phyloP scores from a whole-genome alignment of 2,888 invertebrate species.

The Rotaria magnacalcarata region DNA sequence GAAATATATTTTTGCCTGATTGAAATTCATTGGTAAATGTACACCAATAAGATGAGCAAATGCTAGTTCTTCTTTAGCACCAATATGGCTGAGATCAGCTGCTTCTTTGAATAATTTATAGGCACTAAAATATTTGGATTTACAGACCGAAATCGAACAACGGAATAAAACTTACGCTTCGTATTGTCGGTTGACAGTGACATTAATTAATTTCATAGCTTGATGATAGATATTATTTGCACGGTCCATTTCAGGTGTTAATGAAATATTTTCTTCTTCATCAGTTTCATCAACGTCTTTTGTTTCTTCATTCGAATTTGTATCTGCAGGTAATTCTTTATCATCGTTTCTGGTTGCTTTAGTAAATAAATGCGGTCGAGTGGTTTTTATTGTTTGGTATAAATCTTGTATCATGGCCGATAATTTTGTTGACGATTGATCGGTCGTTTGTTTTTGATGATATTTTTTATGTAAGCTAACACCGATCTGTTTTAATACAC shows the following conservation, averaged over 20 bases:
- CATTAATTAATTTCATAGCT: constrained; percentile 28
- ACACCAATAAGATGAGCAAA: constrained; percentile 82
- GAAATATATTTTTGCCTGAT: constrained; percentile 72
- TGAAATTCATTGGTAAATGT: constrained; percentile 72
- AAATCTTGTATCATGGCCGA: not conserved
- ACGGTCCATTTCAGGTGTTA: constrained; percentile 19
- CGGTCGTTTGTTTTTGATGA: not conserved
- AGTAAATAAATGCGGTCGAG: not conserved
- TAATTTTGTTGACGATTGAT: constrained; percentile 5
- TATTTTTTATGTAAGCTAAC: constrained; percentile 9
- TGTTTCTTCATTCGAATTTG: not conserved
- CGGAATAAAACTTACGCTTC: not conserved
- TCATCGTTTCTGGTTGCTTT: not conserved
- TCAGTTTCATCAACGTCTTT: not conserved
- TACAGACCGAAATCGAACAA: not conserved
- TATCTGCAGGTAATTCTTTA: not conserved
- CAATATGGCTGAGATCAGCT: constrained; percentile 73
- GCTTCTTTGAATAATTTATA: constrained; percentile 74
- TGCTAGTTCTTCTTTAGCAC: constrained; percentile 77
- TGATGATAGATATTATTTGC: constrained; percentile 7
- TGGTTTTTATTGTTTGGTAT: not conserved
- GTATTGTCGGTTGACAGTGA: not conserved
- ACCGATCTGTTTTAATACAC: not conserved
- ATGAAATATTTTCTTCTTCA: not conserved
- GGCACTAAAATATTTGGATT: constrained; percentile 59